Evolutionary conservation across 2,888 invertebrate species (phyloP).

Genomic region (Drosophila fungiperda): DNA sequence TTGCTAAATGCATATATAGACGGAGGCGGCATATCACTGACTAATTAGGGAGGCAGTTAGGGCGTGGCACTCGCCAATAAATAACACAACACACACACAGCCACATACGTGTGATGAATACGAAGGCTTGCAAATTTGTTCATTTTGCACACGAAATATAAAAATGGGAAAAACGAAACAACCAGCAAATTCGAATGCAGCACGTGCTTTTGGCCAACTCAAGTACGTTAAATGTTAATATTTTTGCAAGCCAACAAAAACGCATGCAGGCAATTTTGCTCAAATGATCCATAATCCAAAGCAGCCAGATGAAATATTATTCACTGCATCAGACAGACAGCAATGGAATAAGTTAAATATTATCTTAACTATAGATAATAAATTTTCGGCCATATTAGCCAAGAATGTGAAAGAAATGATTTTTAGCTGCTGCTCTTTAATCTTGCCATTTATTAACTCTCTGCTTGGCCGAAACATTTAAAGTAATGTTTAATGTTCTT

Average conservation of each 20-base stretch:
- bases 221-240: slow-evolving; percentile 14
- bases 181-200: slow-evolving; percentile 15
- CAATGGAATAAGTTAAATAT: slow-evolving; percentile 4
- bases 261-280: slow-evolving; percentile 36
- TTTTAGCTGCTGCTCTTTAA: not conserved
- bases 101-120: slow-evolving; percentile 14
- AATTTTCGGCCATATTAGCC: not conserved
- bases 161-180: not conserved
- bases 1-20: slow-evolving; percentile 28
- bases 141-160: not conserved
- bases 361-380: not conserved
- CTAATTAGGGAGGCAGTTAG: slow-evolving; percentile 51
- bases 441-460: not conserved
- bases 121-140: slow-evolving; percentile 8
- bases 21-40: slow-evolving; percentile 27
- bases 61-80: slow-evolving; percentile 4
- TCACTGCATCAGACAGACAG: not conserved
- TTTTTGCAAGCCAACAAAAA: slow-evolving; percentile 20
- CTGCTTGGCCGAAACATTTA: not conserved
- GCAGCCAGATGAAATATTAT: slow-evolving; percentile 23
- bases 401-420: not conserved
- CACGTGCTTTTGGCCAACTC: not conserved
- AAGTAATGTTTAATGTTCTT: not conserved
- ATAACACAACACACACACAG: slow-evolving; percentile 4
- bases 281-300: slow-evolving; percentile 33